These are phyloP conservation scores for Morpho achilles DNA, from an alignment of 2,888 invertebrate species.

Conservation along the genomic window DNA sequence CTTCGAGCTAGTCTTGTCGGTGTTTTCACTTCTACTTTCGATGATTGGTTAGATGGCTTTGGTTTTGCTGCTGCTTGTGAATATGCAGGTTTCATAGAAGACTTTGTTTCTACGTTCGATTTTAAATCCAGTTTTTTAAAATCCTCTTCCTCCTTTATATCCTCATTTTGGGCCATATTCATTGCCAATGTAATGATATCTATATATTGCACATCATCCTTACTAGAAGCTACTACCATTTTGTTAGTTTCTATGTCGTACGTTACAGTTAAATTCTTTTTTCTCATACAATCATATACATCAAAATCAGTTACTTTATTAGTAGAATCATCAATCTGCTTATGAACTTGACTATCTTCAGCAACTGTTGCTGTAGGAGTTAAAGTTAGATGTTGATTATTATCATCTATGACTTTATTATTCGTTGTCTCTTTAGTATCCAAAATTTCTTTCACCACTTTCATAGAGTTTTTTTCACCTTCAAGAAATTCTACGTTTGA, in stretches of 20 bases:
- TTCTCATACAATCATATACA: slow-evolving; percentile 1
- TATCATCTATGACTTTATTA: too few relatives aligned
- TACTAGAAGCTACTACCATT: neutral
- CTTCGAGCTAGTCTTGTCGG: slow-evolving; percentile 53
- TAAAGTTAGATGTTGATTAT: too few relatives aligned
- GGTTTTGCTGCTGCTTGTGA: slow-evolving; percentile 76
- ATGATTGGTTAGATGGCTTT: slow-evolving; percentile 41
- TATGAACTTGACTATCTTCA: neutral
- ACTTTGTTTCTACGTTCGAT: slow-evolving; percentile 40
- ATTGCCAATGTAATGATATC: slow-evolving; percentile 6
- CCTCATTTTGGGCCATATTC: slow-evolving; percentile 23
- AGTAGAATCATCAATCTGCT: neutral
- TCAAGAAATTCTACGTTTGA: too few relatives aligned
- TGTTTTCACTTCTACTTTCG: slow-evolving; percentile 57
- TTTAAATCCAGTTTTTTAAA: slow-evolving; percentile 42
- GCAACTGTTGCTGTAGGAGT: too few relatives aligned
- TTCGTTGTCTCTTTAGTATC: too few relatives aligned
- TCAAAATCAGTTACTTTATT: slow-evolving; percentile 1
- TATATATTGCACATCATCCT: neutral
- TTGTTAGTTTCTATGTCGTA: slow-evolving; percentile 7
- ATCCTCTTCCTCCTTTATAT: slow-evolving; percentile 38
- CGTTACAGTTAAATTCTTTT: neutral
- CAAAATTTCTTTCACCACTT: too few relatives aligned
- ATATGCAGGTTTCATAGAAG: slow-evolving; percentile 57
- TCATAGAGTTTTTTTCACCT: too few relatives aligned